Conservation (phyloP, 2,888 invertebrate genomes). For the Melieria picta region DNA sequence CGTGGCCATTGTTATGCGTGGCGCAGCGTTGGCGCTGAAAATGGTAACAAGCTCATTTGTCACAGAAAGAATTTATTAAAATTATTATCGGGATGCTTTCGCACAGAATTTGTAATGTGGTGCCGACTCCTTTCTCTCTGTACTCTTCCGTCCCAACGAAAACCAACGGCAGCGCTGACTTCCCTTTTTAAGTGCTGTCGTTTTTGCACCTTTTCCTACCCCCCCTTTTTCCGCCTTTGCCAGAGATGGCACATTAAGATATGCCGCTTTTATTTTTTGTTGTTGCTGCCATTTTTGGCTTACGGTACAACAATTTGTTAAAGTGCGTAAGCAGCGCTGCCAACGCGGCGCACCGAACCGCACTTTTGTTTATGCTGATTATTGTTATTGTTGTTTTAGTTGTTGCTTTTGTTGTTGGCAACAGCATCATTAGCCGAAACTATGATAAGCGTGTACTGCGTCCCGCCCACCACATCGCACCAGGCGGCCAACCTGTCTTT, state of each 20-base stretch:
- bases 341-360: not conserved
- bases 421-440: not conserved
- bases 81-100: slow-evolving; percentile 25
- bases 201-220: not conserved
- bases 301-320: not conserved
- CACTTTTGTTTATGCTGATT: slow-evolving; percentile 12
- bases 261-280: slow-evolving; percentile 12
- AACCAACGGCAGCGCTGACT: not conserved
- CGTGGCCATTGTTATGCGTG: no score
- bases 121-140: not conserved
- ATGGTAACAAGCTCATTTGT: slow-evolving; percentile 23
- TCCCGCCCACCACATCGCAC: not conserved
- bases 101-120: slow-evolving; percentile 26
- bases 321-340: not conserved
- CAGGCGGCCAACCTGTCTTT: no score
- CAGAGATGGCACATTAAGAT: not conserved
- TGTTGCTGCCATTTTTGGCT: slow-evolving; percentile 16
- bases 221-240: not conserved
- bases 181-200: not conserved
- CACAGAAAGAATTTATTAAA: slow-evolving; percentile 21
- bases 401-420: slow-evolving; percentile 4
- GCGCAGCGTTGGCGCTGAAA: not conserved
- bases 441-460: not conserved
- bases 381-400: slow-evolving; percentile 7
- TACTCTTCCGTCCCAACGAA: not conserved